Evolutionary conservation across 1,140 invertebrate species (phyloP).

Genomic region (Plectus sambesii): DNA sequence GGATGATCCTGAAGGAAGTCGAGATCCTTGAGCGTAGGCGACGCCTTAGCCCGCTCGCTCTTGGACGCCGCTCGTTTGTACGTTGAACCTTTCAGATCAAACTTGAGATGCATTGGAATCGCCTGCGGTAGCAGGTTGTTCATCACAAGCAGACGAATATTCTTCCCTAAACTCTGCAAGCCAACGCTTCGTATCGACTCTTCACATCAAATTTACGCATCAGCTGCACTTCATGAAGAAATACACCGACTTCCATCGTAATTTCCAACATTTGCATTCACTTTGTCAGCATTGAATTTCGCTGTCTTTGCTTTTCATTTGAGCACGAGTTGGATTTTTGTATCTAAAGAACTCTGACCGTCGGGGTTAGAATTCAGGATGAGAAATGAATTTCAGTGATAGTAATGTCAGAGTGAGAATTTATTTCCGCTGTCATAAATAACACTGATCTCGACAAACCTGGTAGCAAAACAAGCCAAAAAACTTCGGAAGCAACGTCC

Average conservation of each 20-base stretch:
- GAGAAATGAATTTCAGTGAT: neutral
- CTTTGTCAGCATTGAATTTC: too few relatives aligned
- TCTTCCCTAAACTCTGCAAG: conserved; percentile 86
- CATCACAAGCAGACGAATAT: conserved; percentile 95
- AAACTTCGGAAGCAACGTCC: conserved; percentile 96
- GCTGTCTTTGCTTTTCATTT: too few relatives aligned
- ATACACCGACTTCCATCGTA: conserved; percentile 2
- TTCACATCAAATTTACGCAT: conserved; percentile 2
- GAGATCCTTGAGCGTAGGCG: conserved; percentile 89
- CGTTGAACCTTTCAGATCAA: conserved; percentile 96
- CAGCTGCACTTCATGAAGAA: conserved; percentile 7
- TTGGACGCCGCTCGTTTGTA: conserved; percentile 88
- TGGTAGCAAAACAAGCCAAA: conserved; percentile 97
- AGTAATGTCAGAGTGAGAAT: conserved; percentile 1
- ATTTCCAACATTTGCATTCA: conserved; percentile 11
- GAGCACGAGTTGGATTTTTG: neutral
- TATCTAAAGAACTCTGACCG: neutral
- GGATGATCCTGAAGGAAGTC: conserved; percentile 78
- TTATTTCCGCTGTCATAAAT: neutral
- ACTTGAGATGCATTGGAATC: conserved; percentile 93
- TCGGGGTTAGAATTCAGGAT: neutral
- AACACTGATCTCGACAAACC: conserved; percentile 40
- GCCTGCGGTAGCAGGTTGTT: conserved; percentile 95
- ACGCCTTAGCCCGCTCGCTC: conserved; percentile 71
- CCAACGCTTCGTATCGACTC: conserved; percentile 5